Conservation (phyloP, 2,888 invertebrate species). For the Encarsia formosa region DNA sequence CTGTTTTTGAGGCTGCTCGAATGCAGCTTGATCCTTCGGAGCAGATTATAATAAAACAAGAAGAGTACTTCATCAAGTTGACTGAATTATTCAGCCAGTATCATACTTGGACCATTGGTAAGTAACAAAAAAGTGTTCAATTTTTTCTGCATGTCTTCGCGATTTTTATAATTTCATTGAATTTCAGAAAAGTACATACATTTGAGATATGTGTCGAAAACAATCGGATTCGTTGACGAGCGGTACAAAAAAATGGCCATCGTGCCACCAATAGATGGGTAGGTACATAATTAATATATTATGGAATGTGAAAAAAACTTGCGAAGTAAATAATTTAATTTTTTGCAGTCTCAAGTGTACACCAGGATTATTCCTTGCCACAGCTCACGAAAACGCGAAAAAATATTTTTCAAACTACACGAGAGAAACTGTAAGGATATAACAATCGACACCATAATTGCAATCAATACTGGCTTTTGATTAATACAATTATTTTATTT, state of each 20-base stretch:
- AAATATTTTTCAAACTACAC: constrained; percentile 13
- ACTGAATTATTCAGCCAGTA: too few relatives aligned
- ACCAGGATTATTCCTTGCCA: constrained; percentile 19
- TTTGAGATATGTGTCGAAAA: constrained; percentile 21
- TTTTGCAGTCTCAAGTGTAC: constrained; percentile 14
- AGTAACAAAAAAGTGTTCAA: neutral
- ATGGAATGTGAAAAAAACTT: neutral
- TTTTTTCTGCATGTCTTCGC: neutral
- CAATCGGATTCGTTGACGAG: constrained; percentile 19
- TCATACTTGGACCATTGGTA: too few relatives aligned
- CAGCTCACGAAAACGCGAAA: constrained; percentile 5
- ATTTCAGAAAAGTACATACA: constrained; percentile 18
- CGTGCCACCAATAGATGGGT: constrained; percentile 20
- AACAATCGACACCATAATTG: neutral
- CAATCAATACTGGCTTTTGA: neutral
- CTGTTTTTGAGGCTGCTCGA: too few relatives aligned
- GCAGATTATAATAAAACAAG: constrained; percentile 3
- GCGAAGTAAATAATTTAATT: neutral
- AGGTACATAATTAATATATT: neutral
- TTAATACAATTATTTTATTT: neutral
- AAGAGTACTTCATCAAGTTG: constrained; percentile 11
- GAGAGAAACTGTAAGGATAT: constrained; percentile 3
- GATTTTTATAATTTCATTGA: neutral
- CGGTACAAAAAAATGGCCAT: constrained; percentile 7
- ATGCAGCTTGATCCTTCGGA: too few relatives aligned